Evolutionary conservation across 2,113 vertebrate species (phyloP).

Genomic region (Phyllostomus hastatus): DNA sequence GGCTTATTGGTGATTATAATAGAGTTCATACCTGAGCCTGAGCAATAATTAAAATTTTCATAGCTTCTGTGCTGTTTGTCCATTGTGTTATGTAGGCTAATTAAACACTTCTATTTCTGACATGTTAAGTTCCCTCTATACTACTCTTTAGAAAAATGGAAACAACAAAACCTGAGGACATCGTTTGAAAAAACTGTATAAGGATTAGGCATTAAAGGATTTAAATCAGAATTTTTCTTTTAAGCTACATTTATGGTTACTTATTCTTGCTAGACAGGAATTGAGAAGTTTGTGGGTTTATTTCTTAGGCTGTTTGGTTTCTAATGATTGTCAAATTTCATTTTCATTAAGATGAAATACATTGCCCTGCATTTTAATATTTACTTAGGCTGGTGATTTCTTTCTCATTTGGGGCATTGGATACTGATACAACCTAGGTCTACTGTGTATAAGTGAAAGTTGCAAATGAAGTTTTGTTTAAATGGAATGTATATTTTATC

Average conservation of each 20-base stretch:
- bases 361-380: conserved; percentile 5
- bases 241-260: background rate
- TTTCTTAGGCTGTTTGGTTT: conserved; percentile 22
- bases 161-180: background rate
- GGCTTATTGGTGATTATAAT: background rate
- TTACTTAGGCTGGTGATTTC: background rate
- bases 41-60: conserved; percentile 1
- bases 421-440: background rate
- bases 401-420: background rate
- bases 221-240: background rate
- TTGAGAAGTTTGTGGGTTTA: background rate
- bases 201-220: background rate
- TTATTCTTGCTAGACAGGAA: background rate
- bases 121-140: background rate
- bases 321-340: background rate
- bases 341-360: conserved; percentile 6
- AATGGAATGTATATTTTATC: background rate
- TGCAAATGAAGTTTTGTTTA: background rate
- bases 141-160: background rate
- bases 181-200: background rate
- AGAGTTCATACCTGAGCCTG: background rate
- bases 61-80: background rate
- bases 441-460: background rate
- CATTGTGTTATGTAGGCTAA: background rate
- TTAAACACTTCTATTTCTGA: background rate